Evolutionary conservation across 2,888 invertebrate genomes (phyloP).

Genomic region (Acrobasis repandana): DNA sequence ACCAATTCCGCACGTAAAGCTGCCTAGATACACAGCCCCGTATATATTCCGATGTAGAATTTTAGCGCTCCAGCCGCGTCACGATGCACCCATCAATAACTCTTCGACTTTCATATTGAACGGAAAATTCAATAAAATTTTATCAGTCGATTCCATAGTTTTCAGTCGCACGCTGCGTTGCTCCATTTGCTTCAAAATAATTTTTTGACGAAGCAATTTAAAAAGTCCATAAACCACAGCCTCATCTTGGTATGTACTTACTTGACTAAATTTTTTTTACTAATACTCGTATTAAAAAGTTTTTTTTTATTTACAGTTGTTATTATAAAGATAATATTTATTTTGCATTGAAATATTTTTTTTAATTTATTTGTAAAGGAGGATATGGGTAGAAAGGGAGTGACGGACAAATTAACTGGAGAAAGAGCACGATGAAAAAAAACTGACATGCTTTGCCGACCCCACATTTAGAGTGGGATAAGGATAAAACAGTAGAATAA

Average conservation of each 20-base stretch:
- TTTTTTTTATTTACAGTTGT: too few relatives aligned
- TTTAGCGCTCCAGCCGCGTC: conserved; percentile 58
- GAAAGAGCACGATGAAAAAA: too few relatives aligned
- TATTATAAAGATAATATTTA: too few relatives aligned
- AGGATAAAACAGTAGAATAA: too few relatives aligned
- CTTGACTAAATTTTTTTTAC: not conserved
- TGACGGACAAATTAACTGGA: too few relatives aligned
- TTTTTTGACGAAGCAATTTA: conserved; percentile 20
- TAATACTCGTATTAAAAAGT: too few relatives aligned
- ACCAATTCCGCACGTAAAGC: not conserved
- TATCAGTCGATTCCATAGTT: conserved; percentile 68
- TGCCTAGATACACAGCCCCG: not conserved
- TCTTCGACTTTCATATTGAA: conserved; percentile 65
- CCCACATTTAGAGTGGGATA: too few relatives aligned
- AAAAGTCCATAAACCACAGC: conserved; percentile 1
- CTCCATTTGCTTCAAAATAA: conserved; percentile 38
- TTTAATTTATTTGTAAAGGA: too few relatives aligned
- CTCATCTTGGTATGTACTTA: not conserved
- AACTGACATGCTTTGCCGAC: too few relatives aligned
- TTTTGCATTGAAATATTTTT: too few relatives aligned
- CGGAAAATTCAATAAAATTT: conserved; percentile 77
- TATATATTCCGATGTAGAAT: conserved; percentile 30
- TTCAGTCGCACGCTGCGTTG: conserved; percentile 45
- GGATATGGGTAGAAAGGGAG: too few relatives aligned
- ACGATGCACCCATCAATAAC: conserved; percentile 70